Evolutionary conservation across 2,888 invertebrate species (phyloP).

Genomic region (Allophyes oxyacanthae): DNA sequence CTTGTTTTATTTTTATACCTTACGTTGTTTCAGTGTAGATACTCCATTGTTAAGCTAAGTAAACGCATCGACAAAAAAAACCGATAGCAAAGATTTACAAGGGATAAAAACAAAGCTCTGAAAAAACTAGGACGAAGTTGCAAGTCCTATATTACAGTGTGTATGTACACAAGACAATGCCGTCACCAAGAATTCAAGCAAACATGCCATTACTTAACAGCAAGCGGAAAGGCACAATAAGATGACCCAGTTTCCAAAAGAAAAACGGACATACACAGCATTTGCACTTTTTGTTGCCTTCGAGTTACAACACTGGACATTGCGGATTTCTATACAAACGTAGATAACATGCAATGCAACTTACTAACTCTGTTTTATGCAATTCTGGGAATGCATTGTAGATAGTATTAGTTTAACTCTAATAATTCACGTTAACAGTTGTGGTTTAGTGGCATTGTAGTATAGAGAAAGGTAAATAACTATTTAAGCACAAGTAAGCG

Average conservation of each 20-base stretch:
- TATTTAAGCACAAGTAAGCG: no score
- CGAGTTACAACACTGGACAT: conserved; percentile 35
- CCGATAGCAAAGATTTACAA: no score
- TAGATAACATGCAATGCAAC: conserved; percentile 27
- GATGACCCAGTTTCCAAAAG: conserved; percentile 65
- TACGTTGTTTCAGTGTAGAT: no score
- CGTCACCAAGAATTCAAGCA: conserved; percentile 44
- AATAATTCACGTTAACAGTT: background rate
- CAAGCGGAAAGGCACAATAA: conserved; percentile 61
- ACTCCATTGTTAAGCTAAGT: no score
- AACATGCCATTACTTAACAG: conserved; percentile 57
- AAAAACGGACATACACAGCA: conserved; percentile 61
- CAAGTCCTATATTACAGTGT: conserved; percentile 1
- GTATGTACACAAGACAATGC: conserved; percentile 24
- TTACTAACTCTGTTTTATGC: conserved; percentile 21
- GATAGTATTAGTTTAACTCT: conserved; percentile 7
- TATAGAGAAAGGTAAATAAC: no score
- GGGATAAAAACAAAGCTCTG: background rate
- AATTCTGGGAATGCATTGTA: conserved; percentile 8
- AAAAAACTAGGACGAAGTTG: background rate
- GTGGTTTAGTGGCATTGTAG: no score
- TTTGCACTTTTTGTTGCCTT: conserved; percentile 64
- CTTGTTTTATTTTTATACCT: no score
- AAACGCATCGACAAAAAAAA: no score
- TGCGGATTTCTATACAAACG: conserved; percentile 18